Evolutionary conservation across 2,113 vertebrate genomes (phyloP).

Genomic region (Erythrocercus mccallii): DNA sequence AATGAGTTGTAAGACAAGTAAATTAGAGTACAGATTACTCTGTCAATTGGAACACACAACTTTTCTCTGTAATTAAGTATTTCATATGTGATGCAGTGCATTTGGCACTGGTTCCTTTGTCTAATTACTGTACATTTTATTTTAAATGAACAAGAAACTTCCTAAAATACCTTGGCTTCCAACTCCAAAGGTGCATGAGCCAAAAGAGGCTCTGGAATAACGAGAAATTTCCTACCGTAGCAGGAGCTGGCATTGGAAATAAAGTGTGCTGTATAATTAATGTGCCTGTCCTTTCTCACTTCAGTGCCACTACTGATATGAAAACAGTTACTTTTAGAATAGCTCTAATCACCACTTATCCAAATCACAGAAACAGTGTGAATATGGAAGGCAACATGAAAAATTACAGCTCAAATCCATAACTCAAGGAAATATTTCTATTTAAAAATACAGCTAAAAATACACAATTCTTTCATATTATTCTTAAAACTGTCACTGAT

Average conservation of each 20-base stretch:
- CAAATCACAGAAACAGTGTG: not conserved
- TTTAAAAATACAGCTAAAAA: not conserved
- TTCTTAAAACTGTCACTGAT: not conserved
- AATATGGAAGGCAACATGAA: conserved; percentile 39
- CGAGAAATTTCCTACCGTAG: not conserved
- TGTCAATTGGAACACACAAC: conserved; percentile 66
- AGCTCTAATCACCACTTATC: conserved; percentile 16
- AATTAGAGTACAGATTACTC: conserved; percentile 73
- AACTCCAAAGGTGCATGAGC: not conserved
- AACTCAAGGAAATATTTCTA: conserved; percentile 3
- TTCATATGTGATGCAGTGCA: not conserved
- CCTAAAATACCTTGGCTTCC: not conserved
- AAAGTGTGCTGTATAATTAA: not conserved
- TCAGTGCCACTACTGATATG: not conserved
- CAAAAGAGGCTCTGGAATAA: conserved; percentile 17
- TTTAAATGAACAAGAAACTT: conserved; percentile 35
- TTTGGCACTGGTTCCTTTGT: not conserved
- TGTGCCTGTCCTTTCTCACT: not conserved
- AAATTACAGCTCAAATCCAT: not conserved
- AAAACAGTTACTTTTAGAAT: conserved; percentile 41
- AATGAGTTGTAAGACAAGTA: conserved; percentile 76
- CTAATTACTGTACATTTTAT: not conserved
- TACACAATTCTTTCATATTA: not conserved
- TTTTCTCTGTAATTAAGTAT: conserved; percentile 70
- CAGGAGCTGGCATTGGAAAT: not conserved